phyloP scores from a whole-genome alignment of 2,888 invertebrate genomes.

The Spodoptera picta region DNA sequence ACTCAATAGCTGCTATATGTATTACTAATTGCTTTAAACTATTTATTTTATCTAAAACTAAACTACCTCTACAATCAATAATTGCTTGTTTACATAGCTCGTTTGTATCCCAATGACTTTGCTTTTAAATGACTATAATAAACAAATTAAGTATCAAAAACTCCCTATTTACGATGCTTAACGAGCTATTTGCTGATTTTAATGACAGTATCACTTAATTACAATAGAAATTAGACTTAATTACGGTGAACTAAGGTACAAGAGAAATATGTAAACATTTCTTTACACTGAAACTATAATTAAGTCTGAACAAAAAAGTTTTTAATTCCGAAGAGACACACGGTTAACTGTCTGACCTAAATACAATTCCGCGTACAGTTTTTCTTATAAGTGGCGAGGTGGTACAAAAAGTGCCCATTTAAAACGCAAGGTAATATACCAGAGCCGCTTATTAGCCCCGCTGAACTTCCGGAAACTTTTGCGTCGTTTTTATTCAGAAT shows the following conservation, averaged over 20 bases:
- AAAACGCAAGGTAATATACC: slow-evolving; percentile 23
- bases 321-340: background rate
- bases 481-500: slow-evolving; percentile 24
- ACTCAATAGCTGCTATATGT: background rate
- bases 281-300: background rate
- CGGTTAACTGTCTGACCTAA: slow-evolving; percentile 8
- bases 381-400: slow-evolving; percentile 2
- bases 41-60: slow-evolving; percentile 12
- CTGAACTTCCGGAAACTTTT: slow-evolving; percentile 37
- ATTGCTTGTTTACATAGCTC: slow-evolving; percentile 6
- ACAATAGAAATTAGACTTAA: no score
- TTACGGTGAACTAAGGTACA: no score
- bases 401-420: slow-evolving; percentile 18
- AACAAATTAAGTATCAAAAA: no score
- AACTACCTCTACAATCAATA: background rate
- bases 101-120: background rate
- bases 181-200: background rate
- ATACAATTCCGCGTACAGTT: slow-evolving; percentile 7
- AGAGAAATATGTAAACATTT: no score
- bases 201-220: background rate
- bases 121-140: background rate
- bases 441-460: slow-evolving; percentile 9
- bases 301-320: background rate
- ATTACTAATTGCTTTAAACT: slow-evolving; percentile 7
- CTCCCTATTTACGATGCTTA: background rate